Base-by-base conservation (phyloP, 2,797 vertebrate species). In the Podarcis siculus region DNA sequence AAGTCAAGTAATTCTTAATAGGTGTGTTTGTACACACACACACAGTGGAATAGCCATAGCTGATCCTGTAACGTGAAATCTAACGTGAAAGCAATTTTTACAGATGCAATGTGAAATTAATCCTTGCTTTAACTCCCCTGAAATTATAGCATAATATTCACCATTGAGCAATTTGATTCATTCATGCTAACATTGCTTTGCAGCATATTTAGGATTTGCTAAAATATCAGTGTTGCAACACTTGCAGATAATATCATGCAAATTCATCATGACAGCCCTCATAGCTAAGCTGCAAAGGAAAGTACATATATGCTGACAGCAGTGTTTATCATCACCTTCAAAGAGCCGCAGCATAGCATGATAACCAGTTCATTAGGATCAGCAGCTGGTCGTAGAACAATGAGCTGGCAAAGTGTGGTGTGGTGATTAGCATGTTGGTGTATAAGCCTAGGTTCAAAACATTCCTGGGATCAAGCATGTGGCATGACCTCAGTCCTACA, bases 101-200 rank as follows among this genome's bases (percentile, higher is more conserved):
- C 49, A 49, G 0, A 73, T 90, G 84, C 5, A 30, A 0, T 3
- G 8, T 81, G 1, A 39, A 88, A 3, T 3, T 6, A 89, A 73
- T 0, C 81, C 87, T 90, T 32, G 84, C 55, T 61, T 15, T 1
- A 82, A 66, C 91, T 45, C 93, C 45, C 81, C 90, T 30, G 90
- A 92, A 90, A 88, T 83, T n/a, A 42, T 25, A 1, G 79, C 77
- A 6, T 32, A 86, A 90, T 89, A 78, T 32, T 87, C 92, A 93
- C 1, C n/a, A 6, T 71, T 89, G 55, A 90, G 66, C 81, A 89
- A 27, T 23, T 76, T 30, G 37, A 0, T 61, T 69, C 2, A 1
- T 77, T 58, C 19, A 73, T 78, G 78, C 35, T 42, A 88, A 81
- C 17, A 58, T 83, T 77, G 87, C 0, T 0, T 82, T 13, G 69